Evolutionary conservation across 2,797 vertebrate species (phyloP), one percentile per base, ranked within the genome.

Genomic region (Macropodus opercularis): DNA sequence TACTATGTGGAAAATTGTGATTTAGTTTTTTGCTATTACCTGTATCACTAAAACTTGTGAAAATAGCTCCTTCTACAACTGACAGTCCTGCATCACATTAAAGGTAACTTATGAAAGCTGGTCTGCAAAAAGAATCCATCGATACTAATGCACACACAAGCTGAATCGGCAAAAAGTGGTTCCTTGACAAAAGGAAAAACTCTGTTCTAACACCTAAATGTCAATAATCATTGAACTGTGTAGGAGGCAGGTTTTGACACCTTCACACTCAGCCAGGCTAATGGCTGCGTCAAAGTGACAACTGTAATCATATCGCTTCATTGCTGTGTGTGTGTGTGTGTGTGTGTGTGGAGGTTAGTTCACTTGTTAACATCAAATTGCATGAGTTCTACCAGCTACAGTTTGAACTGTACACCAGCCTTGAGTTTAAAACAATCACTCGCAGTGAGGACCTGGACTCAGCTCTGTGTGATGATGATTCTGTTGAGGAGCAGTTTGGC

Each of bases 21-120:
- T 35, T 19, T 6, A 12, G 44, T 8, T 36, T 49, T 53, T 32
- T 57, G 49, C 26, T 39, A 36, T 58, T 34, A 31, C 26, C 19
- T 57, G 17, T 39, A 24, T 70, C 39, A 35, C n/a, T 21, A 15
- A 72, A 27, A 36, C 18, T 13, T 34, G 27, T 59, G n/a, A 34
- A 53, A 11, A 43, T 23, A 27, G 42, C 32, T 56, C 36, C 22
- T 13, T 17, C 35, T 19, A 24, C 27, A 47, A 59, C 58, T 36
- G 69, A 49, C 42, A 54, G 46, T 56, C 41, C 11, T 15, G 48
- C 61, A 23, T 69, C 57, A 63, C 48, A 71, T 66, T 71, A 73
- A 74, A 77, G 31, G 15, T 40, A 24, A 57, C 57, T 50, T 43
- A 24, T 29, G 27, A 66, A 55, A 18, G 22, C 21, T 27, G 47